These are phyloP conservation scores for Donacobius atricapilla DNA, from an alignment of 2,113 vertebrate genomes.

Conservation along the genomic window DNA sequence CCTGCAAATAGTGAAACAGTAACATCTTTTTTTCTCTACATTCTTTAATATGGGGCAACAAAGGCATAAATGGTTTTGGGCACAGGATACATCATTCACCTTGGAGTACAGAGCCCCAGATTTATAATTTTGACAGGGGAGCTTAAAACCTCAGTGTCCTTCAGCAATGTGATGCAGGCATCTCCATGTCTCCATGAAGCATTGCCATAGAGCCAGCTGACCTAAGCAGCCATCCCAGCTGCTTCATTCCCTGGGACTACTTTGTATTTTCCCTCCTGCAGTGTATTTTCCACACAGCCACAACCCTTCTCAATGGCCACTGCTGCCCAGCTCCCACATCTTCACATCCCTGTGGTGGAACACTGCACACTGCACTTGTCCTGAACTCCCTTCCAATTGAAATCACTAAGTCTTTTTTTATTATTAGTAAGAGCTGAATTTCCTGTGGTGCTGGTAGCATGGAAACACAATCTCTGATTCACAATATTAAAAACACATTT, in stretches of 20 bases:
- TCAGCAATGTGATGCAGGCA: background rate
- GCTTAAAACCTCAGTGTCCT: background rate
- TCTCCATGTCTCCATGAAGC: background rate
- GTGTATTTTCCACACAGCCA: background rate
- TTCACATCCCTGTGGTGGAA: background rate
- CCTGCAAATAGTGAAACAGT: background rate
- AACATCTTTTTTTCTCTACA: background rate
- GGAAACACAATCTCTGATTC: conserved; percentile 17
- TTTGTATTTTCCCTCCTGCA: rapidly evolving
- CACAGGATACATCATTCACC: background rate
- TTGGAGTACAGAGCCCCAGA: background rate
- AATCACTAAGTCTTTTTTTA: conserved; percentile 34
- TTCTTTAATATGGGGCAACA: background rate
- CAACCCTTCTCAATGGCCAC: background rate
- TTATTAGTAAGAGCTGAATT: conserved; percentile 32
- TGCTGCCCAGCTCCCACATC: background rate
- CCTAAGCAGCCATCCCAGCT: background rate
- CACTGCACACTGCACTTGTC: background rate
- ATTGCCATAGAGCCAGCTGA: background rate
- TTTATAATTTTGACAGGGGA: background rate
- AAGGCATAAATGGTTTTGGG: background rate
- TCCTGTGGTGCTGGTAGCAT: background rate
- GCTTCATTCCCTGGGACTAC: background rate
- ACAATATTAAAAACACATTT: conserved; percentile 52
- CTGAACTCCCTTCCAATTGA: conserved; percentile 8